A percentile compares a stretch with the other conserved stretches of the same genome.
phyloP scores from a whole-genome alignment of 1,140 invertebrate genomes.

The Drosophila sucinea region DNA sequence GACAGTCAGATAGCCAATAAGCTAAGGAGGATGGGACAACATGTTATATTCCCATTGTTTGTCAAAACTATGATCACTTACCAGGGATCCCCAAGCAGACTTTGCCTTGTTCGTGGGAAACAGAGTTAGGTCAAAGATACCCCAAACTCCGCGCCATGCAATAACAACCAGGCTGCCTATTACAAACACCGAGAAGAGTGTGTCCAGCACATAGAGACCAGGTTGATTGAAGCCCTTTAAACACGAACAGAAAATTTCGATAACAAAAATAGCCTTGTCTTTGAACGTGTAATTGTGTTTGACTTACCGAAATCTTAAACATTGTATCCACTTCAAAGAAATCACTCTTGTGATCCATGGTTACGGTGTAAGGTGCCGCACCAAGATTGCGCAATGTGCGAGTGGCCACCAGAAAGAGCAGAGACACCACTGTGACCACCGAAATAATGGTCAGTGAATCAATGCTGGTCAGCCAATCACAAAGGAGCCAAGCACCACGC shows the following conservation, averaged over 20 bases:
- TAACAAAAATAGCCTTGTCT: too few species aligned
- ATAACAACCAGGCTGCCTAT: conserved; percentile 93
- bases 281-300: too few species aligned
- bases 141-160: conserved; percentile 94
- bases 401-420: conserved; percentile 87
- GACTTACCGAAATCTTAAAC: conserved; percentile 89
- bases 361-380: conserved; percentile 91
- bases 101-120: conserved; percentile 87
- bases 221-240: conserved; percentile 88
- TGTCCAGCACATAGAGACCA: conserved; percentile 91
- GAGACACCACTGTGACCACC: conserved; percentile 86
- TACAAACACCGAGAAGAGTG: conserved; percentile 92
- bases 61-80: conserved; percentile 83
- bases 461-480: conserved; percentile 89
- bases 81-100: conserved; percentile 90
- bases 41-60: too few species aligned
- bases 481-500: conserved; percentile 90
- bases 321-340: conserved; percentile 93
- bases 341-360: conserved; percentile 88
- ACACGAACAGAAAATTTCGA: not conserved
- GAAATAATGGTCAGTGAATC: conserved; percentile 85
- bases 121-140: conserved; percentile 90
- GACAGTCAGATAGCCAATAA: conserved; percentile 89
- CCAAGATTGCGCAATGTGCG: conserved; percentile 90
- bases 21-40: conserved; percentile 83